phyloP scores from a whole-genome alignment of 2,797 vertebrate genomes.

The Megalops cyprinoides region DNA sequence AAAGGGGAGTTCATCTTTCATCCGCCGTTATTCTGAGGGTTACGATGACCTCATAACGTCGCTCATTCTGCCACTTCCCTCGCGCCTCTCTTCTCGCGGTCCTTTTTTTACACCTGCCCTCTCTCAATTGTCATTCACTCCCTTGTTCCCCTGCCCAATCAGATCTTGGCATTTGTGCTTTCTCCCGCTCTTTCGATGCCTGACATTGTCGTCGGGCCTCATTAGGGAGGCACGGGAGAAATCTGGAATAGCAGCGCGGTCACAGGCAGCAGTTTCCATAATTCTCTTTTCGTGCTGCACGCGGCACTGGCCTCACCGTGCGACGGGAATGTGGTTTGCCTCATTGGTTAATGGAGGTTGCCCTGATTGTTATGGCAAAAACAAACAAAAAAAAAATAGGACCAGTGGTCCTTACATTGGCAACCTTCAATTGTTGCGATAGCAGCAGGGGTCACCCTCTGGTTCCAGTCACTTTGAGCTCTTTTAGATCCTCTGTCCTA shows the following conservation, averaged over 20 bases:
- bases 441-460: background rate
- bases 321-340: background rate
- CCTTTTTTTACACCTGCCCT: background rate
- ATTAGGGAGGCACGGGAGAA: background rate
- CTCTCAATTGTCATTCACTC: background rate
- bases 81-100: background rate
- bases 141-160: background rate
- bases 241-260: background rate
- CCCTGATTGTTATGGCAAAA: background rate
- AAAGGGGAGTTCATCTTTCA: background rate
- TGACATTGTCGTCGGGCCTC: background rate
- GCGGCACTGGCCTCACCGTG: background rate
- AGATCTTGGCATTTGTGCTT: background rate
- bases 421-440: background rate
- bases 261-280: background rate
- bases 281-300: too few relatives aligned
- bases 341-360: background rate
- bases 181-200: background rate
- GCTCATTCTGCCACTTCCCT: background rate
- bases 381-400: too few relatives aligned
- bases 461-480: background rate
- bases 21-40: background rate
- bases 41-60: background rate
- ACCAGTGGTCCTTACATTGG: background rate
- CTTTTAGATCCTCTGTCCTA: background rate